Conservation (phyloP, 1,140 invertebrate genomes). For the Magallana angulata region DNA sequence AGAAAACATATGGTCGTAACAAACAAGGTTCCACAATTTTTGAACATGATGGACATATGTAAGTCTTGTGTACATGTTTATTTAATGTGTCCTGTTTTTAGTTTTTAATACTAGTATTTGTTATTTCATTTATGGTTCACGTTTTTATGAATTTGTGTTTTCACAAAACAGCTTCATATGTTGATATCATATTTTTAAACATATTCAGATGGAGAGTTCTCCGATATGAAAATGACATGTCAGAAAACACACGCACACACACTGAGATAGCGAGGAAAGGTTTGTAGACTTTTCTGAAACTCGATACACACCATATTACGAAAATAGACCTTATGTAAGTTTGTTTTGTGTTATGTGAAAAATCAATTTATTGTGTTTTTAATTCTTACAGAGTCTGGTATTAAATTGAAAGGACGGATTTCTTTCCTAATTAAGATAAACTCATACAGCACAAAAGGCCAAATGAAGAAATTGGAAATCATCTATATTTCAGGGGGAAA, state of each 20-base stretch:
- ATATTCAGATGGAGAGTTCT: constrained; percentile 1
- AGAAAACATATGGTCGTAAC: neutral
- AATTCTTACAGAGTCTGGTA: no score
- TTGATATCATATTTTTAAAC: no score
- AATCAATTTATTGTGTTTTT: no score
- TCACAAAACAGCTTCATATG: neutral
- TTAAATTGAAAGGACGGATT: no score
- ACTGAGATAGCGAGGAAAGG: neutral
- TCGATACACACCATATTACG: no score
- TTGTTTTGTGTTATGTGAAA: no score
- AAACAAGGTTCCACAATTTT: constrained; percentile 11
- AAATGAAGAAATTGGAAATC: no score
- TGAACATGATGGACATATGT: neutral
- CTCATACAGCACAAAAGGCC: no score
- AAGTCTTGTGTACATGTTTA: neutral
- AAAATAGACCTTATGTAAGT: no score
- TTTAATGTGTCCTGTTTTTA: neutral
- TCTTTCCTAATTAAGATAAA: no score
- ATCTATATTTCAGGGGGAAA: no score
- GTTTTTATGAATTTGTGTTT: neutral
- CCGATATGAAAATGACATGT: constrained; percentile 13
- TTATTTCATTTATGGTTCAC: neutral
- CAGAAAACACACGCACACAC: neutral
- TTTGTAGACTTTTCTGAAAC: neutral
- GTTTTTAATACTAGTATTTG: neutral